These are phyloP conservation scores for Gadopsis bispinosus DNA, from an alignment of 2,797 vertebrate species.

Conservation along the genomic window DNA sequence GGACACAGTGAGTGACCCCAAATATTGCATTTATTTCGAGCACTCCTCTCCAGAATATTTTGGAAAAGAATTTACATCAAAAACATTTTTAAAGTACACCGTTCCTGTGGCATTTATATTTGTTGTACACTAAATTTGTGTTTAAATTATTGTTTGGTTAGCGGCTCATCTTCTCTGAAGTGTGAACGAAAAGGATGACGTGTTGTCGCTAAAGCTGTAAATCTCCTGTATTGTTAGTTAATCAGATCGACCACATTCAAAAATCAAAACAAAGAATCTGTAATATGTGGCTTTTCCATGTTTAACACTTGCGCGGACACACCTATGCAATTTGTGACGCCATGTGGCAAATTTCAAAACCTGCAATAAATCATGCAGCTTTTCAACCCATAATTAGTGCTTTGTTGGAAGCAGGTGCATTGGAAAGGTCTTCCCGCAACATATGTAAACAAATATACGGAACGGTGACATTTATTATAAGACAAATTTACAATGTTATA, in stretches of 20 bases:
- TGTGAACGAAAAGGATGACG: background rate
- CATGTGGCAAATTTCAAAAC: conserved; percentile 38
- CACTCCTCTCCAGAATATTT: background rate
- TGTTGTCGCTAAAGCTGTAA: background rate
- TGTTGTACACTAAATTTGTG: background rate
- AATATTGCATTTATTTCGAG: conserved; percentile 11
- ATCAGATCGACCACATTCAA: background rate
- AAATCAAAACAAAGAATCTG: conserved; percentile 18
- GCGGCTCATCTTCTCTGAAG: background rate
- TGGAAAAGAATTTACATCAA: background rate
- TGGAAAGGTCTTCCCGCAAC: conserved; percentile 9
- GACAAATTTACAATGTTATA: background rate
- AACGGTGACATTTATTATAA: background rate
- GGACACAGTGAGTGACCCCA: background rate
- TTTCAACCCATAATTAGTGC: conserved; percentile 12
- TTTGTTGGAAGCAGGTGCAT: conserved; percentile 31
- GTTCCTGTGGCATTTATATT: background rate
- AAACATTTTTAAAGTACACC: background rate
- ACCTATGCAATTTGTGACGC: conserved; percentile 34
- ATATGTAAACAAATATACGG: background rate
- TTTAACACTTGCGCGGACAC: conserved; percentile 27
- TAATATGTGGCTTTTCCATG: background rate
- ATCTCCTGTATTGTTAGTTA: background rate
- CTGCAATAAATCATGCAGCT: conserved; percentile 36
- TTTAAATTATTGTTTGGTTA: background rate